These are phyloP conservation scores for Platycheirus rosarum DNA, from an alignment of 2,888 invertebrate genomes.

Conservation along the genomic window DNA sequence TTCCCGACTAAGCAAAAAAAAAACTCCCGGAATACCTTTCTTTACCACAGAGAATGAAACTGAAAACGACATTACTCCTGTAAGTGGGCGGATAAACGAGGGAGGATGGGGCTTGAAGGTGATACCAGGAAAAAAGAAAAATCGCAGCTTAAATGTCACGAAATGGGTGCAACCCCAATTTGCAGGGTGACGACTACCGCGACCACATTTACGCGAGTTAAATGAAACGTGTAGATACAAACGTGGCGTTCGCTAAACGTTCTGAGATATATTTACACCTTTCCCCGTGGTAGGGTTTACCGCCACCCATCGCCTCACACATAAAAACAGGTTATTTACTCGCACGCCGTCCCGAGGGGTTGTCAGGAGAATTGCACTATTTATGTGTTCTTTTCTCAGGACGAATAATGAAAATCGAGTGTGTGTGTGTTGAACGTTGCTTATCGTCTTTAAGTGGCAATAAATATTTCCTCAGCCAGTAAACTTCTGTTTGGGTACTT, in stretches of 20 bases:
- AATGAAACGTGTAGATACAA: conserved; percentile 73
- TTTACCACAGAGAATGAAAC: conserved; percentile 27
- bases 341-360: conserved; percentile 5
- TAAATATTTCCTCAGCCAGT: conserved; percentile 72
- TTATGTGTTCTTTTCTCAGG: conserved; percentile 15
- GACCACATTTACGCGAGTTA: conserved; percentile 72
- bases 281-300: conserved; percentile 2
- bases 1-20: background rate
- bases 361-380: conserved; percentile 54
- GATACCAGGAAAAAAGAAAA: conserved; percentile 34
- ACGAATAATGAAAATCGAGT: background rate
- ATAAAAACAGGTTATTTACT: conserved; percentile 62
- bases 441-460: conserved; percentile 72
- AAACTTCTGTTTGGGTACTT: conserved; percentile 71
- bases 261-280: conserved; percentile 73
- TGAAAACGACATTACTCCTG: conserved; percentile 47
- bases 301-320: conserved; percentile 1
- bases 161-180: conserved; percentile 68
- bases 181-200: conserved; percentile 60
- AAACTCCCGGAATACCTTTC: conserved; percentile 6
- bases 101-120: background rate
- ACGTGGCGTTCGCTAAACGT: conserved; percentile 63
- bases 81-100: background rate
- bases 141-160: conserved; percentile 70
- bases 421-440: conserved; percentile 7